Evolutionary conservation across 2,888 invertebrate species (phyloP).

Genomic region (Microctonus brassicae): DNA sequence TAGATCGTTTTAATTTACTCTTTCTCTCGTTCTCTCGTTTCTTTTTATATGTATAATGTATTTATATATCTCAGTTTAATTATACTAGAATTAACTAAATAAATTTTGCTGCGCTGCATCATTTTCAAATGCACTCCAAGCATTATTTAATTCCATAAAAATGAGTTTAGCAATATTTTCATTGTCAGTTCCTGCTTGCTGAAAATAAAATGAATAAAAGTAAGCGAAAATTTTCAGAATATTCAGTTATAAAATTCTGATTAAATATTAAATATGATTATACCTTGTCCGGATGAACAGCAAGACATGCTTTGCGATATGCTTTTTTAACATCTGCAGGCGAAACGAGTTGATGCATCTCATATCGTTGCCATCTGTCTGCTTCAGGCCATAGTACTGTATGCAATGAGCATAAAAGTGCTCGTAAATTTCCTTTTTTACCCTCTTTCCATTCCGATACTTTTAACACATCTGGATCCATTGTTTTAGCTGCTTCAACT

Average conservation of each 20-base stretch:
- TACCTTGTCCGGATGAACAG: conserved; percentile 99
- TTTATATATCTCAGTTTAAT: conserved; percentile 10
- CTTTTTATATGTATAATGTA: conserved; percentile 18
- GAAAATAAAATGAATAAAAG: conserved; percentile 44
- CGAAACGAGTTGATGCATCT: conserved; percentile 95
- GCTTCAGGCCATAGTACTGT: conserved; percentile 90
- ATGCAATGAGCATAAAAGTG: conserved; percentile 93
- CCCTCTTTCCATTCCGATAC: conserved; percentile 91
- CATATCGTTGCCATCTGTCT: conserved; percentile 91
- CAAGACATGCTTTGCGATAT: conserved; percentile 94
- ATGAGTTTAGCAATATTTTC: conserved; percentile 95
- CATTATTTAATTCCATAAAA: conserved; percentile 99
- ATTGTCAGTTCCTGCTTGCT: conserved; percentile 94
- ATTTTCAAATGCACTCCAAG: conserved; percentile 97
- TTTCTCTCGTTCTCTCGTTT: background rate
- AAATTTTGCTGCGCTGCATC: conserved; percentile 85
- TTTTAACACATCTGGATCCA: conserved; percentile 93
- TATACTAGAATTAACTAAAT: conserved; percentile 71
- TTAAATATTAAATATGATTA: background rate
- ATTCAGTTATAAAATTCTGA: too few relatives aligned
- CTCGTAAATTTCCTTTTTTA: conserved; percentile 96
- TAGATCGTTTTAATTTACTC: background rate
- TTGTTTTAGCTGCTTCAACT: conserved; percentile 85
- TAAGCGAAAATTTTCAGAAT: background rate
- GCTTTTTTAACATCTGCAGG: conserved; percentile 95